Base-by-base conservation (phyloP, 2,797 vertebrate species). In the Falco novaeseelandiae region DNA sequence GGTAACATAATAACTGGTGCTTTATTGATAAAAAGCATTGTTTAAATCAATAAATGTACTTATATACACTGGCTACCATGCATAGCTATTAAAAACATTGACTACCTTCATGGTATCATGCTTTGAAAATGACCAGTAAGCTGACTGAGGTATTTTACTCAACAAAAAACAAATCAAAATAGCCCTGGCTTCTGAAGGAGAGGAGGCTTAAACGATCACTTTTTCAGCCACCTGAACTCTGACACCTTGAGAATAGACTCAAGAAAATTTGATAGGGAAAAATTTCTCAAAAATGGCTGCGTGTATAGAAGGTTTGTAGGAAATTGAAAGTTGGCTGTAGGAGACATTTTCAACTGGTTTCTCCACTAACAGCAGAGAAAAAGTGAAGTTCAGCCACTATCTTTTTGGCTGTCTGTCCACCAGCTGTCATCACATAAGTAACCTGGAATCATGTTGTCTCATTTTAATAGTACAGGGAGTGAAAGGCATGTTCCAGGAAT, bases 61-160 rank as follows among this genome's bases (percentile, higher is more conserved):
- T 67, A 66, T 59, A 29, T 55, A 83, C 30, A 70, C 77, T 95
- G 76, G 63, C 85, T 94, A 82, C 49, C n/a, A 58, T 82, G 69
- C n/a, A 36, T 55, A 70, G 38, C 51, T 96, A 82, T 95, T 96
- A 91, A 92, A 97, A 96, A 74, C 76, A 82, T 85, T 95, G 92
- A 93, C 94, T 96, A 48, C 11, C 11, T 81, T 70, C 14, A 59
- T 71, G 81, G 69, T 87, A 40, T 7, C 9, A 30, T 74, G 29
- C 40, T 95, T 95, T 97, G 79, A 95, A 97, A 97, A 76, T 90
- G 21, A 67, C 66, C 69, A 44, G 34, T 63, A 91, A 82, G 32
- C 59, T 91, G 63, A 83, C n/a, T 40, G 21, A 77, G 48, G 65
- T 92, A 27, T 89, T 95, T 95, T 46, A 62, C 61, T 87, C 42